These are phyloP conservation scores for Pseudolaguvia tuberculata DNA, from an alignment of 2,113 vertebrate species.

Conservation along the genomic window DNA sequence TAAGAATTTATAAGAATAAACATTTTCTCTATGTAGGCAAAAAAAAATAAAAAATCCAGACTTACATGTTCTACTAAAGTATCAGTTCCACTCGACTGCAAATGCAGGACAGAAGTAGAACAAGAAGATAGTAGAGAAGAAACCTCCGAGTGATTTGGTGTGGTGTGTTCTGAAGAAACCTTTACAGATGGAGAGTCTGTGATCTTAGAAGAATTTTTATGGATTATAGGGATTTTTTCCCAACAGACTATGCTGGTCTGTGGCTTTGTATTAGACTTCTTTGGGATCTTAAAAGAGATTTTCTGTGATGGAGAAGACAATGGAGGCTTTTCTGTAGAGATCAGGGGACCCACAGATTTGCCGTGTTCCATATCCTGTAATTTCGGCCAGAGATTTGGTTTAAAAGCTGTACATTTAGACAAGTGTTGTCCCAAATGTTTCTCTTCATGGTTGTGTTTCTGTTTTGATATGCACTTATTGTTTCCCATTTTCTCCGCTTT, in stretches of 20 bases:
- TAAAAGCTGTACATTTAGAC: slow-evolving; percentile 7
- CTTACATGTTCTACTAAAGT: neutral
- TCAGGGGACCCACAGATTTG: neutral
- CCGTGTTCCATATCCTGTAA: neutral
- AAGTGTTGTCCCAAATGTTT: neutral
- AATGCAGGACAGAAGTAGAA: slow-evolving; percentile 7
- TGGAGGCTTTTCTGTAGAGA: neutral
- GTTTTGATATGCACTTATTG: neutral
- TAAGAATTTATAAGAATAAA: too few species aligned
- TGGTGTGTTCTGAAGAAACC: neutral
- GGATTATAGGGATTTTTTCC: neutral
- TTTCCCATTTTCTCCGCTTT: slow-evolving; percentile 3
- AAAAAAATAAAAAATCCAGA: neutral
- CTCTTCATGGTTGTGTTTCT: neutral
- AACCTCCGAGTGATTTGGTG: neutral
- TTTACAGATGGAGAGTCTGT: neutral
- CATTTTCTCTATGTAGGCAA: too few species aligned
- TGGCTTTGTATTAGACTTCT: slow-evolving; percentile 38
- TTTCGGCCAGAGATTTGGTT: neutral
- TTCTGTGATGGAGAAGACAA: neutral
- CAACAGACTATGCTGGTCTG: neutral
- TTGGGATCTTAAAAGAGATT: slow-evolving; percentile 59
- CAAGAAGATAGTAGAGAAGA: neutral
- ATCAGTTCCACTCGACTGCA: neutral
- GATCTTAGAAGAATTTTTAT: neutral